Conservation (phyloP, 2,113 vertebrate genomes). For the Dermatemys mawii region DNA sequence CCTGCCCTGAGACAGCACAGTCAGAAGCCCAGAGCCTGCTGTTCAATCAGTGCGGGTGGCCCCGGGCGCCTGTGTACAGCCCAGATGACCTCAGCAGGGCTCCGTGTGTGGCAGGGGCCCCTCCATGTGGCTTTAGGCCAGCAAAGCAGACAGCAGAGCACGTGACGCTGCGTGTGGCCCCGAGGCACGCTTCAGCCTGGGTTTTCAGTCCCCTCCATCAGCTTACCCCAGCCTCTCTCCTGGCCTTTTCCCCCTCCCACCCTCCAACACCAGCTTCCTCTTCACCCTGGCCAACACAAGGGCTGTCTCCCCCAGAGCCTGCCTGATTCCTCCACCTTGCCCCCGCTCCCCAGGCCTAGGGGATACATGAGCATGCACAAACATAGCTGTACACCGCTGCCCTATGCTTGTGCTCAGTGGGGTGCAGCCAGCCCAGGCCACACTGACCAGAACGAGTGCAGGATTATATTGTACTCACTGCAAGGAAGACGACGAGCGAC, state of each 20-base stretch:
- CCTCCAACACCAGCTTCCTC: neutral
- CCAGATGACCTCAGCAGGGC: neutral
- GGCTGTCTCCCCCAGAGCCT: neutral
- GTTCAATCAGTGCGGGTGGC: neutral
- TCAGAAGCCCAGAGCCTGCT: neutral
- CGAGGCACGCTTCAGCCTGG: neutral
- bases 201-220: neutral
- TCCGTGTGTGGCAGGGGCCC: too few relatives aligned
- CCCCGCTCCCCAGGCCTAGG: neutral
- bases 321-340: neutral
- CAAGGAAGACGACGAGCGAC: conserved; percentile 74
- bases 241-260: neutral
- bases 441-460: neutral
- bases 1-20: neutral
- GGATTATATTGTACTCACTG: conserved; percentile 58
- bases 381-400: neutral
- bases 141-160: neutral
- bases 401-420: rapidly evolving
- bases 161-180: neutral
- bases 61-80: neutral
- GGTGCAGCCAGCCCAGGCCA: neutral
- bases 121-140: too few relatives aligned
- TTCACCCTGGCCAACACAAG: neutral
- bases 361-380: neutral
- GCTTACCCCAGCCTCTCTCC: neutral